Evolutionary conservation across 2,797 vertebrate species (phyloP).

Genomic region (Streptopelia turtur): DNA sequence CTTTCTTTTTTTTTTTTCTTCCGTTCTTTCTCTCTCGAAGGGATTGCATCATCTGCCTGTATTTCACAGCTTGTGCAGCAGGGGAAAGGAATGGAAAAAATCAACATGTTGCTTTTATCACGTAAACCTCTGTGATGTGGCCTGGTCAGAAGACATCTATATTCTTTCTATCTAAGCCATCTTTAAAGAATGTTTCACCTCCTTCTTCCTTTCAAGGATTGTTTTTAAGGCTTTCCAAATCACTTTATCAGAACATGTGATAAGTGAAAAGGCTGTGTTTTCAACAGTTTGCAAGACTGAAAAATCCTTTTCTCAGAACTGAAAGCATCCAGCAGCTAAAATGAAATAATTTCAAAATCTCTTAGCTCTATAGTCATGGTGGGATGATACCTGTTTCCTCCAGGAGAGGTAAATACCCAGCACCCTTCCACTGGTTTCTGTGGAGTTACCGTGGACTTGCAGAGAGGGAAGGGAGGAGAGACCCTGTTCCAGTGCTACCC

Average conservation of each 20-base stretch:
- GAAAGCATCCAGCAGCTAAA: not conserved
- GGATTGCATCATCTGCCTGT: conserved; percentile 70
- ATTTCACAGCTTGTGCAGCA: conserved; percentile 51
- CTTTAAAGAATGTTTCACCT: conserved; percentile 11
- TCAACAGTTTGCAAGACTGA: conserved; percentile 3
- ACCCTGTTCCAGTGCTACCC: not conserved
- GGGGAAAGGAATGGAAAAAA: conserved; percentile 54
- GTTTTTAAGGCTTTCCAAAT: conserved; percentile 38
- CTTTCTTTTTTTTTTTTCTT: rapidly evolving
- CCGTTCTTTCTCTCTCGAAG: not conserved
- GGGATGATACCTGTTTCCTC: not conserved
- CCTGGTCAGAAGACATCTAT: conserved; percentile 40
- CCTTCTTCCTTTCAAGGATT: conserved; percentile 23
- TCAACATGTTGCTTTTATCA: conserved; percentile 52
- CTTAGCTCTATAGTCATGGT: rapidly evolving
- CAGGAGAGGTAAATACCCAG: not conserved
- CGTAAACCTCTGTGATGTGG: conserved; percentile 53
- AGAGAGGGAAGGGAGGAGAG: not conserved
- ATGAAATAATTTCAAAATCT: not conserved
- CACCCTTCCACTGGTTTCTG: not conserved
- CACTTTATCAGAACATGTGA: not conserved
- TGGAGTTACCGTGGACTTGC: not conserved
- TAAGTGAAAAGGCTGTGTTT: conserved; percentile 21
- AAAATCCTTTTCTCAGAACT: not conserved
- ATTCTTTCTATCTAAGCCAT: not conserved